Base-by-base conservation (phyloP, 64 coral and sea anemone species). In the Trachythela sp. region DNA sequence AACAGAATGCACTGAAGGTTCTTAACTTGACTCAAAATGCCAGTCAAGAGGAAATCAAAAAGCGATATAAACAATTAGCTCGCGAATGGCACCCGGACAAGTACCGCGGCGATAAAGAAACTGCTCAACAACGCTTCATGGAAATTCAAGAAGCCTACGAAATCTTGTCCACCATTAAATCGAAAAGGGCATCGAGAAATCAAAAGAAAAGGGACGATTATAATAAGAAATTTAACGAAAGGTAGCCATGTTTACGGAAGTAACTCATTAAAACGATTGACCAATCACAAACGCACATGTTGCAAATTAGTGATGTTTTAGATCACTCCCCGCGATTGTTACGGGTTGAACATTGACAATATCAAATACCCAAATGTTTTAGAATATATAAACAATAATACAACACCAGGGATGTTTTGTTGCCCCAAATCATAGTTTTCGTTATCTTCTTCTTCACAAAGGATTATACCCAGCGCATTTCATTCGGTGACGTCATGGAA, bases 71-170 rank as follows among this genome's bases (percentile, higher is more conserved):
- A 86, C 92, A 95, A 68, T 91, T 99, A 87, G 96, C 96, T 18
- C 86, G 88, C 24, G 94, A 95, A 77, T 99, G 91, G 91, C 93
- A 99, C 40, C 96, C 96, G 1, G 96, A 99, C 36, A 94, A 33
- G 85, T 91, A 99, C 72, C 83, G 26, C 36, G 71, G 89, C 49
- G 87, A 99, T 43, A 95, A 95, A 84, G 93, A 94, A 13, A 84
- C 91, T 24, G 96, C 96, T n/a, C 93, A 99, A 60, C 88, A 95
- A 83, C 92, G 86, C 70, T 99, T 99, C 33, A 99, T 99, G 96
- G 96, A 91, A 83, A 94, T 99, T 36, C 93, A 99, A 68, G 96
- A 99, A 88, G 93, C 96, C 40, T 99, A 99, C 52, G 96, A 99
- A 54, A 86, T 99, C 83, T 91, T 99, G 17, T 99, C 96, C 8